These are phyloP conservation scores for Turdus rufiventris DNA, from an alignment of 2,113 vertebrate species.

Conservation along the genomic window DNA sequence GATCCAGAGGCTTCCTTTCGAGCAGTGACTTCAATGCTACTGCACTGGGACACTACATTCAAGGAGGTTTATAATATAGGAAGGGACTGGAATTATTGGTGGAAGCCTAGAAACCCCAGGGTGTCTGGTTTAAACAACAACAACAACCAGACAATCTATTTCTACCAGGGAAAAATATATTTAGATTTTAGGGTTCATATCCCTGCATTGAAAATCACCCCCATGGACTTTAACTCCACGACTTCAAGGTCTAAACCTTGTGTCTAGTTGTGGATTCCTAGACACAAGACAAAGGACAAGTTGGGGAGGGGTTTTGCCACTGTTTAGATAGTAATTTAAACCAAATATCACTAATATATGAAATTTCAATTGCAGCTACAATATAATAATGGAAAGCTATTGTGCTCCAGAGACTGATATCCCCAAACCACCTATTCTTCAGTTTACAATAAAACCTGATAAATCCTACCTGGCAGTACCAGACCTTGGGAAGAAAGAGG, in stretches of 20 bases:
- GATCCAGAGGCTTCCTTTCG: background rate
- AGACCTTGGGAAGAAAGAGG: background rate
- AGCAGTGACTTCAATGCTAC: background rate
- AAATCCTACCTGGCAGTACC: background rate
- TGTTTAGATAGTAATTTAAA: background rate
- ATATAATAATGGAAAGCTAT: background rate
- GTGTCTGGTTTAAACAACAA: background rate
- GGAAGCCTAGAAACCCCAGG: background rate
- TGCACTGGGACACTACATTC: fast-evolving
- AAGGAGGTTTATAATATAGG: background rate
- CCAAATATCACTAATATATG: background rate
- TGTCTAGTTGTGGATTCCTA: background rate
- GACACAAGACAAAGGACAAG: background rate
- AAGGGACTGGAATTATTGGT: background rate
- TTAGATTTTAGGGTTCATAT: background rate
- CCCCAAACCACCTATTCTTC: background rate
- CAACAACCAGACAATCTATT: background rate
- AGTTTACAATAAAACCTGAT: background rate
- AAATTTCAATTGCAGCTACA: background rate
- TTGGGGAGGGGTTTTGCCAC: fast-evolving
- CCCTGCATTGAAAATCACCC: background rate
- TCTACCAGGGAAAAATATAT: background rate
- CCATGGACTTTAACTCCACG: background rate
- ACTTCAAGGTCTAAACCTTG: background rate
- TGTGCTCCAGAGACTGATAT: background rate